Conservation (phyloP, 35 echinoderm and acorn worm genomes). For the Strongylocentrotus purpuratus region DNA sequence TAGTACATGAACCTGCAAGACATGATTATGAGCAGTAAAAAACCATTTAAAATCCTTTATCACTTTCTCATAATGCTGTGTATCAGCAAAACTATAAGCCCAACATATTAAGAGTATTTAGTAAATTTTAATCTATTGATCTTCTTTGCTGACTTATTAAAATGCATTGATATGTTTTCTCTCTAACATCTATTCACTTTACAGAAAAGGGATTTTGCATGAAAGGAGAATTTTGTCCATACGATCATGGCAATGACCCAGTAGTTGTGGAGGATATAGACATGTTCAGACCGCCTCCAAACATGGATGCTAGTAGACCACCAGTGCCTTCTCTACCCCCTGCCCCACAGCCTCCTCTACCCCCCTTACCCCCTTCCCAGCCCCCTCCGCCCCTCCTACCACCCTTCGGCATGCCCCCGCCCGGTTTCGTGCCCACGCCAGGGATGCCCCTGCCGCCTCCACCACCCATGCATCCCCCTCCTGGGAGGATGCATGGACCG, state of each 20-base stretch:
- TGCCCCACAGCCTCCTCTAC: constrained; percentile 54
- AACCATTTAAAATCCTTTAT: too few species aligned
- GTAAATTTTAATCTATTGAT: not conserved
- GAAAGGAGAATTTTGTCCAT: constrained; percentile 92
- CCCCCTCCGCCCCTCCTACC: constrained; percentile 43
- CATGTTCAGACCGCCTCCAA: constrained; percentile 51
- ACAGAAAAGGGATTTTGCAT: constrained; percentile 99
- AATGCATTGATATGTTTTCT: not conserved
- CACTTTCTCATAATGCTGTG: not conserved
- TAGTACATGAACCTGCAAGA: too few species aligned
- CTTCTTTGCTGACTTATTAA: not conserved
- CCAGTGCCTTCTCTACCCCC: constrained; percentile 53
- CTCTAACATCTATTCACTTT: constrained; percentile 15
- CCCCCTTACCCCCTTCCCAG: constrained; percentile 40
- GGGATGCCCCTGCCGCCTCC: constrained; percentile 51
- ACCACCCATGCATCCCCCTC: not conserved
- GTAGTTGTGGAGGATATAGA: constrained; percentile 92
- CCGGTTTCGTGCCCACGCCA: constrained; percentile 46
- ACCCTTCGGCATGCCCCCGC: constrained; percentile 52
- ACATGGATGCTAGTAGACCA: constrained; percentile 18
- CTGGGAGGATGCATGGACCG: constrained; percentile 23
- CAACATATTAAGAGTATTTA: not conserved
- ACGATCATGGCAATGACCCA: constrained; percentile 91
- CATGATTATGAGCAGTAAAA: not conserved
- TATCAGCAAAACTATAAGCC: not conserved